phyloP scores from a whole-genome alignment of 2,113 vertebrate genomes.

The Numida meleagris region DNA sequence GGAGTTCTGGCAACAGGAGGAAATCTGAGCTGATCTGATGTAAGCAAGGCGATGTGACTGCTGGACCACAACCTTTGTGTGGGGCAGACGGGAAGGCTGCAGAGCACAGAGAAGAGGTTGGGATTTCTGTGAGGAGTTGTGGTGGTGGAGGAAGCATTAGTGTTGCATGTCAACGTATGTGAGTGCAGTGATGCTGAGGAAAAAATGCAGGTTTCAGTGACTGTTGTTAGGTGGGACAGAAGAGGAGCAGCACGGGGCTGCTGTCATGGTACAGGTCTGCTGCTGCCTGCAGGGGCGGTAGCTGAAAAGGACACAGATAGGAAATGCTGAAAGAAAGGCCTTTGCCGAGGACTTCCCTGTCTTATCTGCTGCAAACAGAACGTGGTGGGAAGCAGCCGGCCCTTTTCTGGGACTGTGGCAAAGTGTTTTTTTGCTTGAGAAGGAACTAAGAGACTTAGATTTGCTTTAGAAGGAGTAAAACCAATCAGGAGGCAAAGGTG shows the following conservation, averaged over 20 bases:
- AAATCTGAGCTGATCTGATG: neutral
- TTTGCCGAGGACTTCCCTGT: neutral
- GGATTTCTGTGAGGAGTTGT: neutral
- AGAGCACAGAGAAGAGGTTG: too few relatives aligned
- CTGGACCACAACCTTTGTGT: neutral
- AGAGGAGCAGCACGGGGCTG: neutral
- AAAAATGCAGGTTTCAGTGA: neutral
- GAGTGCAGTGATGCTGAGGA: neutral
- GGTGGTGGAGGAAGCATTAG: accelerated
- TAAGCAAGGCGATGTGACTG: neutral
- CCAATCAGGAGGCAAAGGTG: neutral
- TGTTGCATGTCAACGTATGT: accelerated
- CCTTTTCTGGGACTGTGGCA: neutral
- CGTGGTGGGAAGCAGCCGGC: neutral
- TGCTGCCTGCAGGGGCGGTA: neutral
- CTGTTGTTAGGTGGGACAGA: neutral
- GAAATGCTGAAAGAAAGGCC: neutral
- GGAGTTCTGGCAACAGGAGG: conserved; percentile 9
- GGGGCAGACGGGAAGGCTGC: neutral
- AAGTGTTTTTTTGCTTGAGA: neutral
- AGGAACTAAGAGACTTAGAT: neutral
- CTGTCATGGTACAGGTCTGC: neutral
- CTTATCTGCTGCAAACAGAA: neutral
- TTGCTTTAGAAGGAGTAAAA: neutral
- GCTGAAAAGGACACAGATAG: neutral